phyloP scores from a whole-genome alignment of 2,888 invertebrate species.

The Zhengitettix transpicula region DNA sequence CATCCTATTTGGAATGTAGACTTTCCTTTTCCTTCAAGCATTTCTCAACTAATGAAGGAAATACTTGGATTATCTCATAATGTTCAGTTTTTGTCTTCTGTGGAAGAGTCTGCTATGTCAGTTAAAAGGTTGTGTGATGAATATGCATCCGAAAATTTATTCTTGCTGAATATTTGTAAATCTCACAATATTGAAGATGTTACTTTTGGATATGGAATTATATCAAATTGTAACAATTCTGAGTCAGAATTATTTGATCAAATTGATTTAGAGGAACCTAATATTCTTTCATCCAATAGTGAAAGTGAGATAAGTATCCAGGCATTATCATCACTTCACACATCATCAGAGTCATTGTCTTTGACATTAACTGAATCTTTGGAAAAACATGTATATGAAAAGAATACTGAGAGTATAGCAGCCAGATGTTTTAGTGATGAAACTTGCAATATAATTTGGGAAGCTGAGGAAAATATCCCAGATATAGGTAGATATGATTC shows the following conservation, averaged over 20 bases:
- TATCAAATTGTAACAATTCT: neutral
- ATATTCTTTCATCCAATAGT: neutral
- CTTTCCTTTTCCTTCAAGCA: constrained; percentile 66
- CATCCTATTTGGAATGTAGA: constrained; percentile 56
- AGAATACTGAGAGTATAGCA: neutral
- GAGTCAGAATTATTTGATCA: neutral
- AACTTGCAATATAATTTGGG: neutral
- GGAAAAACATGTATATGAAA: neutral
- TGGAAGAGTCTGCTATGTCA: constrained; percentile 68
- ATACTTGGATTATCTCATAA: constrained; percentile 66
- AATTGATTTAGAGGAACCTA: neutral
- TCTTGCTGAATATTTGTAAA: neutral
- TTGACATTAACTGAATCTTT: neutral
- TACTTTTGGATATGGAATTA: no score
- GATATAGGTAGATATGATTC: neutral
- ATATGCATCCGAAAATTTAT: neutral
- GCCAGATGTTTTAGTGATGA: neutral
- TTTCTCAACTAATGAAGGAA: constrained; percentile 78
- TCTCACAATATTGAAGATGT: neutral
- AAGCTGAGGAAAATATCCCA: neutral
- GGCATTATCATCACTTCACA: neutral
- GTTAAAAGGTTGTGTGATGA: constrained; percentile 39
- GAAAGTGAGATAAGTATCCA: neutral
- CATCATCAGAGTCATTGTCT: neutral
- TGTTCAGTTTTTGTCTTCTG: constrained; percentile 51